Evolutionary conservation across 1,140 invertebrate species (phyloP).

Genomic region (Trichoplusia ni): DNA sequence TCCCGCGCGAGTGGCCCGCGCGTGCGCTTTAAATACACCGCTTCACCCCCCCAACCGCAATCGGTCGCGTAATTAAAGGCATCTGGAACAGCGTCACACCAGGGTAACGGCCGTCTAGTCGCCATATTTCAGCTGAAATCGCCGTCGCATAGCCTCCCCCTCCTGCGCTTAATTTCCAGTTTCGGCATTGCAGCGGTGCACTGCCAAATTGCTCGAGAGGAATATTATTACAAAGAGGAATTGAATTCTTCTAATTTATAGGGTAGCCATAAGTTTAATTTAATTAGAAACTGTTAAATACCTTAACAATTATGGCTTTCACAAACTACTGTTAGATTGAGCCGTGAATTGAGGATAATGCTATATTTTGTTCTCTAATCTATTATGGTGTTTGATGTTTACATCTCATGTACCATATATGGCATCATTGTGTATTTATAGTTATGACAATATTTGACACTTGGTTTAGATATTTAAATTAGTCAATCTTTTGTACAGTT

Average conservation of each 20-base stretch:
- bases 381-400: too few relatives aligned
- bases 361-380: too few relatives aligned
- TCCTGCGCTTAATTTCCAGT: conserved; percentile 1
- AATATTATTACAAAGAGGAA: conserved; percentile 43
- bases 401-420: too few relatives aligned
- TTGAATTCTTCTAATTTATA: conserved; percentile 33
- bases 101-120: conserved; percentile 57
- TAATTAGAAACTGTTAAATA: background rate
- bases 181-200: conserved; percentile 40
- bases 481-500: too few relatives aligned
- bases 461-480: background rate
- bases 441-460: background rate
- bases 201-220: conserved; percentile 49
- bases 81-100: conserved; percentile 55
- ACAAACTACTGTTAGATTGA: too few relatives aligned
- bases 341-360: too few relatives aligned
- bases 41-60: conserved; percentile 27
- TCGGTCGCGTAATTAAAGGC: conserved; percentile 60
- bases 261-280: background rate
- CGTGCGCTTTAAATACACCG: conserved; percentile 50
- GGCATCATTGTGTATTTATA: too few relatives aligned
- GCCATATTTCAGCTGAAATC: conserved; percentile 58
- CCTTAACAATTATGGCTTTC: background rate
- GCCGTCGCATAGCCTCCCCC: conserved; percentile 32
- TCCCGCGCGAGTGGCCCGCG: conserved; percentile 35